Evolutionary conservation across 2,888 invertebrate genomes (phyloP).

Genomic region (Nemurella pictetii): DNA sequence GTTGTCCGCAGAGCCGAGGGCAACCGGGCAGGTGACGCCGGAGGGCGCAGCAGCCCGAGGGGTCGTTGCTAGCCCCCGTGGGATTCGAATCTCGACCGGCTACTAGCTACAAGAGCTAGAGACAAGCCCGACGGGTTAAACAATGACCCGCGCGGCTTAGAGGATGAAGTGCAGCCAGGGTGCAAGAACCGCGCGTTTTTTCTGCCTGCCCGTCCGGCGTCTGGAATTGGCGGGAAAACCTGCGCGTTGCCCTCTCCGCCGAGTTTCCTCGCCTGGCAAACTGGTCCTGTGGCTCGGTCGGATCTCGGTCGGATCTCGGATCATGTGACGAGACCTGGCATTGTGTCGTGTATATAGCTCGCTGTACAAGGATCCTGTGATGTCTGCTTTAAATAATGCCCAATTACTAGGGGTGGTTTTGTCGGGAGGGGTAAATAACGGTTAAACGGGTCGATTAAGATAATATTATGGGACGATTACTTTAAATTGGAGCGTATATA

Average conservation of each 20-base stretch:
- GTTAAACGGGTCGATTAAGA: slow-evolving; percentile 1
- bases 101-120: too few species aligned
- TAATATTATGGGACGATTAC: neutral
- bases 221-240: neutral
- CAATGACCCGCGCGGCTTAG: neutral
- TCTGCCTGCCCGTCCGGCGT: neutral
- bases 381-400: slow-evolving; percentile 11
- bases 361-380: neutral
- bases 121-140: neutral
- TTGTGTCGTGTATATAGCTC: neutral
- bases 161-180: neutral
- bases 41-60: neutral
- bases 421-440: slow-evolving; percentile 8
- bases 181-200: neutral
- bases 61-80: neutral
- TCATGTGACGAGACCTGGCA: neutral
- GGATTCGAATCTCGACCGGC: slow-evolving; percentile 12
- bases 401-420: slow-evolving; percentile 11
- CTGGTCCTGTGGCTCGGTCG: neutral
- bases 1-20: neutral
- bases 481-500: neutral
- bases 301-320: neutral
- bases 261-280: neutral
- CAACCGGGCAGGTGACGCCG: neutral
- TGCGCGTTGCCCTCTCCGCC: neutral